Conservation (phyloP, 2,113 vertebrate genomes). For the Gopherus flavomarginatus region DNA sequence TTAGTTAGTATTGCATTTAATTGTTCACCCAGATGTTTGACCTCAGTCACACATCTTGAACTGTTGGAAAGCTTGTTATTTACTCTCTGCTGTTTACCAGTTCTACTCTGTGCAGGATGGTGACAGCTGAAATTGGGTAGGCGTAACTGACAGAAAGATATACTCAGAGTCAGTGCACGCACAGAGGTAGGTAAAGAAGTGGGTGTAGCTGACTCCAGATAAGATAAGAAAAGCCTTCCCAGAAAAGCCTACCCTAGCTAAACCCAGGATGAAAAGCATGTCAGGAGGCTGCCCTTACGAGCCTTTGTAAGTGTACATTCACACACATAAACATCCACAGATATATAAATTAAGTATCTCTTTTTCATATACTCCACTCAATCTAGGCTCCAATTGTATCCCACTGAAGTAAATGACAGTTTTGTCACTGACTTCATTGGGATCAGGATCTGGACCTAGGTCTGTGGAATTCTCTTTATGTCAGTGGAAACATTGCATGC, state of each 20-base stretch:
- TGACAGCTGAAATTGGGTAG: slow-evolving; percentile 17
- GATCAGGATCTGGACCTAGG: background rate
- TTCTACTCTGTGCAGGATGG: background rate
- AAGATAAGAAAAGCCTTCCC: background rate
- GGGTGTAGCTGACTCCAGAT: background rate
- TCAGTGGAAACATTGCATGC: background rate
- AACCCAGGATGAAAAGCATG: background rate
- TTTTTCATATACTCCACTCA: fast-evolving
- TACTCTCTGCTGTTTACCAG: background rate
- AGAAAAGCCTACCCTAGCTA: background rate
- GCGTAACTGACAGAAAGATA: background rate
- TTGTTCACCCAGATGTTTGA: slow-evolving; percentile 2
- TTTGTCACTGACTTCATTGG: background rate
- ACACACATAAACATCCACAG: background rate
- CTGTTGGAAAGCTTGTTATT: slow-evolving; percentile 44
- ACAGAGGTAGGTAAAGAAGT: background rate
- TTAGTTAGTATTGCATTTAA: background rate
- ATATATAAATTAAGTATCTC: background rate
- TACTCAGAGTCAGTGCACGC: fast-evolving
- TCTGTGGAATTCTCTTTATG: background rate
- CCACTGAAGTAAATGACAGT: background rate
- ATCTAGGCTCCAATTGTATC: background rate
- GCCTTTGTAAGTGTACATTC: background rate
- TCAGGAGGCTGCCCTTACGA: background rate
- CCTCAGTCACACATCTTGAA: slow-evolving; percentile 2